Conservation (phyloP, 2,113 vertebrate genomes). For the mouse (Mus musculus) region GRCm39 chr12:105224001-105224500, state of each 20-base stretch:
- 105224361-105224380: neutral
- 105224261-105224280: neutral
- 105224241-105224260: neutral
- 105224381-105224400: neutral
- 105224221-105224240: neutral
- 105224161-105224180: neutral
- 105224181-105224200: neutral
- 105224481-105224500: neutral
- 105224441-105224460: no score
- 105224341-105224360: neutral
- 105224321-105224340: neutral
- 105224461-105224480: neutral
- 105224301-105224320: neutral
- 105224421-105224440: neutral
- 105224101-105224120: neutral
- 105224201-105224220: neutral
- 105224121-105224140: neutral
- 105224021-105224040: neutral
- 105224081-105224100: neutral
- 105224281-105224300: no score
- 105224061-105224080: neutral
- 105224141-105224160: neutral
- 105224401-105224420: neutral
- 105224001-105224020: neutral
- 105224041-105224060: constrained; percentile 58